Evolutionary conservation across 2,113 vertebrate species (phyloP), one percentile per base, ranked within the genome.

Genomic region (Albula goreensis): DNA sequence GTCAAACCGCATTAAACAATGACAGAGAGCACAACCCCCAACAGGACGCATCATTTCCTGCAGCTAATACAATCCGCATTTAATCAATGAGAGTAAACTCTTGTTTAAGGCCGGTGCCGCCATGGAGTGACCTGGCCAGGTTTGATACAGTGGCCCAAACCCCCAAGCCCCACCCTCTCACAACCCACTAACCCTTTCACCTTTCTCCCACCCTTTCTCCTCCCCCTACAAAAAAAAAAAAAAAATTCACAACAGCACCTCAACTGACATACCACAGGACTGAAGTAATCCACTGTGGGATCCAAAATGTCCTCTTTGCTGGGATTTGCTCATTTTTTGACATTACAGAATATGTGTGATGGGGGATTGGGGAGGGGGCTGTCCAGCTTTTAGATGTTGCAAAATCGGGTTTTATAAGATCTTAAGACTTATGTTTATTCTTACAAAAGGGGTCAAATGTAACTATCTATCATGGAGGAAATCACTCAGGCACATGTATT

Each of bases 61-160:
- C 89, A 91, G 91, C 95, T 96, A 93, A 94, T 97, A 97, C 96
- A 96, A 97, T 96, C 95, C 95, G 93, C 94, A 91, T 97, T 96
- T 96, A 97, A 97, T 97, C 97, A 97, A 96, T 96, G 95, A 95
- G 95, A 96, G 96, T 96, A 95, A 96, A 96, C 95, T 96, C 92
- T 96, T 93, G 93, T 96, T 97, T 97, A 96, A 96, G 94, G 93
- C 92, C 93, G 48, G 88, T 83, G 63, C 80, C 90, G 90, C 93
- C 94, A 92, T 92, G 90, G 93, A 91, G 11, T 78, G 91, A 92
- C 94, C 93, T 90, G 86, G 88, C 92, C 87, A 90, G 91, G 92
- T 92, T 90, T 94, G 91, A 95, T 93, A 92, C 63, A 92, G 85
- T 80, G 83, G 82, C 91, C 89, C 89, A 92, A 90, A 87, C 91